Base-by-base conservation (phyloP, 2,113 vertebrate genomes). In the Spizaetus ornatus region DNA sequence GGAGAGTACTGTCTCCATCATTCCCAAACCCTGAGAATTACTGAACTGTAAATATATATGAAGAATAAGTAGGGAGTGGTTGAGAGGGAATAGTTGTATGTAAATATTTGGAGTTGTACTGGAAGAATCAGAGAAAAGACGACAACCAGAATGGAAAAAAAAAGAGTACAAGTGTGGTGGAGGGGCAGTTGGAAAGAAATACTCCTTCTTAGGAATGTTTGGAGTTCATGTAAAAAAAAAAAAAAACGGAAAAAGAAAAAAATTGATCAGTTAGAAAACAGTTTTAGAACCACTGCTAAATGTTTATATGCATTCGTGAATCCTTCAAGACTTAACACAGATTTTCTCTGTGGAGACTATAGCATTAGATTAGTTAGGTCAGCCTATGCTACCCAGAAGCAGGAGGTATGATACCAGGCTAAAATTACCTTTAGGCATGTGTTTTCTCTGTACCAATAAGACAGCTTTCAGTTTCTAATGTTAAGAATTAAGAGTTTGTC, bases 261-360 rank as follows among this genome's bases (percentile, higher is more conserved):
- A 70, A 21, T 3, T 0, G 0, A 66, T 63, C 21, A 27, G 16
- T n/a, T 16, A 40, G 15, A 65, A 90, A 69, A n/a, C 4, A 34
- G 5, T 16, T 67, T 74, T 70, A 11, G 34, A 92, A 21, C 11
- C 1, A 0, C 32, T 74, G 36, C 34, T 27, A 63, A 72, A 36
- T 63, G 6, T 76, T 94, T 62, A 25, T 38, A 34, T 42, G 31
- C 8, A 15, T 74, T 90, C 2, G 3, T 61, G 8, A 88, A 82
- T 74, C 34, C 26, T 78, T 82, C 34, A 21, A 77, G 25, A 21
- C 17, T 42, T 59, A 22, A 32, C 25, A n/a, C 18, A 66, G 7
- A 14, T 82, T 71, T 87, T 47, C 31, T 79, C 27, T 74, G 31
- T 70, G 55, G 34, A 48, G 31, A 16, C 20, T 40, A 15, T 1